These are phyloP conservation scores for Pachyrhynchus sulphureomaculatus DNA, from an alignment of 1,140 invertebrate genomes.

Conservation along the genomic window DNA sequence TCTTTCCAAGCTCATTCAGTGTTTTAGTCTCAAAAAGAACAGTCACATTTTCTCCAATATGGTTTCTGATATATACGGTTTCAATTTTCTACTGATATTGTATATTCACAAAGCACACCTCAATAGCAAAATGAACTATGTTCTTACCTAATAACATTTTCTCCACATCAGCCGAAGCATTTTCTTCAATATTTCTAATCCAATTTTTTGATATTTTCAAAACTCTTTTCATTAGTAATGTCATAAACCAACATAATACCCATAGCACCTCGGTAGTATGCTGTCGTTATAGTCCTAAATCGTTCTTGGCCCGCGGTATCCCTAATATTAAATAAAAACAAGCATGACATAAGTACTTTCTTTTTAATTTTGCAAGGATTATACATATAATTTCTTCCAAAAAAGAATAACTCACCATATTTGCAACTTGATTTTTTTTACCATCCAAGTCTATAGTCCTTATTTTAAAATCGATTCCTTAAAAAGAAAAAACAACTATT, in stretches of 20 bases:
- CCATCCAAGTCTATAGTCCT: conserved; percentile 97
- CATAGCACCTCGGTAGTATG: conserved; percentile 98
- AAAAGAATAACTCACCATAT: conserved; percentile 88
- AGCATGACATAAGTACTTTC: neutral
- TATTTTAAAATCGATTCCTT: conserved; percentile 99
- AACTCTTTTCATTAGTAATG: conserved; percentile 97
- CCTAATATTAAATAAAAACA: conserved; percentile 56
- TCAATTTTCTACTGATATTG: too few species aligned
- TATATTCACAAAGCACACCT: too few species aligned
- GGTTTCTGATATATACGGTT: too few species aligned
- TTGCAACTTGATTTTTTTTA: conserved; percentile 97
- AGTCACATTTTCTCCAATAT: too few species aligned
- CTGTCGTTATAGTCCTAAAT: conserved; percentile 97
- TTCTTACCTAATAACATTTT: conserved; percentile 89
- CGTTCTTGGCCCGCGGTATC: conserved; percentile 96
- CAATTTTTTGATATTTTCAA: conserved; percentile 99
- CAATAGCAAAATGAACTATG: too few species aligned
- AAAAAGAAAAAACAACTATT: conserved; percentile 51
- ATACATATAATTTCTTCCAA: neutral
- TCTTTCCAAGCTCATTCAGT: too few species aligned
- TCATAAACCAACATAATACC: conserved; percentile 99
- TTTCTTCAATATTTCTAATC: conserved; percentile 98
- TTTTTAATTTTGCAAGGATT: neutral
- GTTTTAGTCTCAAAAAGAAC: too few species aligned
- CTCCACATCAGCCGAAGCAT: conserved; percentile 90